phyloP scores from a whole-genome alignment of 1,140 invertebrate species.

The Homarus americanus region DNA sequence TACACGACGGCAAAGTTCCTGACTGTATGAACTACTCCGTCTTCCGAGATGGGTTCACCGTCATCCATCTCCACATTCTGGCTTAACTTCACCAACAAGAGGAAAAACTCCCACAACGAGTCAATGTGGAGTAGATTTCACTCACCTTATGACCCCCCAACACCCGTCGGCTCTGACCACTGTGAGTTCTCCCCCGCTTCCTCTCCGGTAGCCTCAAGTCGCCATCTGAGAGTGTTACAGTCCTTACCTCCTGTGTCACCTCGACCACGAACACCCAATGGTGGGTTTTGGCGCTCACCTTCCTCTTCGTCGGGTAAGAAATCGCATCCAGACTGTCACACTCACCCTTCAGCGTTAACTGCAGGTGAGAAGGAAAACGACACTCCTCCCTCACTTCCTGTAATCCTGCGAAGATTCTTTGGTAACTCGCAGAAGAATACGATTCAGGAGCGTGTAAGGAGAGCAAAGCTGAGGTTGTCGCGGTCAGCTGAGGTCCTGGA shows the following conservation, averaged over 20 bases:
- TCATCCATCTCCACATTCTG: not conserved
- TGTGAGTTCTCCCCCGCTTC: not conserved
- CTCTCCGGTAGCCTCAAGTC: not conserved
- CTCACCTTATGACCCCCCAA: constrained; percentile 8
- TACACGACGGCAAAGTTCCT: too few relatives aligned
- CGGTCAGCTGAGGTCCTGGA: not conserved
- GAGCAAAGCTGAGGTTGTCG: not conserved
- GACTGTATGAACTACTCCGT: too few relatives aligned
- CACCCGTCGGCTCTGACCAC: not conserved
- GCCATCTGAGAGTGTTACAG: not conserved
- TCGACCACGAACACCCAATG: not conserved
- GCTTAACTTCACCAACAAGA: not conserved
- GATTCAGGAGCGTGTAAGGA: not conserved
- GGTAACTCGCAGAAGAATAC: not conserved
- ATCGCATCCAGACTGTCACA: not conserved
- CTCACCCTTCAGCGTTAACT: not conserved
- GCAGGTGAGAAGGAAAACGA: not conserved
- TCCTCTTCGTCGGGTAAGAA: not conserved
- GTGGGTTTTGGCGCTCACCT: not conserved
- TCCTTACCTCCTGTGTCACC: not conserved
- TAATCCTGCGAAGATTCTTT: not conserved
- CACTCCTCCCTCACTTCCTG: not conserved
- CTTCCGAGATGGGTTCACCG: not conserved
- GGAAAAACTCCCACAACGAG: not conserved
- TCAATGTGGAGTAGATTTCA: constrained; percentile 11